A percentile compares a stretch with the other conserved stretches of the same genome.
Conservation (phyloP, 2,113 vertebrate species). For the Empidonax traillii region DNA sequence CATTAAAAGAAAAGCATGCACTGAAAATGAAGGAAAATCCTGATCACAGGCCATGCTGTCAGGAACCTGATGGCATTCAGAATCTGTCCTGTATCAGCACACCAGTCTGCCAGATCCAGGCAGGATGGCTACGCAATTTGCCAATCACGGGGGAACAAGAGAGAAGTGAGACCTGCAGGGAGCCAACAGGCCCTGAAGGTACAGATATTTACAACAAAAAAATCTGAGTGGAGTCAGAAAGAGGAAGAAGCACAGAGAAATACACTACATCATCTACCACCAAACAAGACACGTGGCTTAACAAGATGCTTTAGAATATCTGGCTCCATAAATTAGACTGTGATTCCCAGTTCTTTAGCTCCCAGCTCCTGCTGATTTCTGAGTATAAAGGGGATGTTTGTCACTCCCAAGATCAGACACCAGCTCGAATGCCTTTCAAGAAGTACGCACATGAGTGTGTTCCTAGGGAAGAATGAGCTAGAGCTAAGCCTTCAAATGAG, state of each 20-base stretch:
- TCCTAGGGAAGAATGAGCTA: constrained; percentile 55
- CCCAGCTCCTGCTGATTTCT: constrained; percentile 35
- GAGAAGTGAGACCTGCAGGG: constrained; percentile 28
- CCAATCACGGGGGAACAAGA: neutral
- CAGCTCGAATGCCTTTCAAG: constrained; percentile 42
- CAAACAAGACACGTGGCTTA: neutral
- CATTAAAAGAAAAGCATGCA: neutral
- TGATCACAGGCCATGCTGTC: neutral
- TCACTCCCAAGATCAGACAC: constrained; percentile 28
- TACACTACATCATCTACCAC: neutral
- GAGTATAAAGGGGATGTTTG: constrained; percentile 33
- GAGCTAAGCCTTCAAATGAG: constrained; percentile 51
- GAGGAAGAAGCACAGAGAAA: neutral
- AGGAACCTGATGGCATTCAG: neutral
- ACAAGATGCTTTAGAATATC: constrained; percentile 24
- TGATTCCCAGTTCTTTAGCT: constrained; percentile 11
- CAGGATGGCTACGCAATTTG: neutral
- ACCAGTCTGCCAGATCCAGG: neutral
- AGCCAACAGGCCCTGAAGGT: constrained; percentile 46
- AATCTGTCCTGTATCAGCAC: neutral
- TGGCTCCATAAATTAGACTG: constrained; percentile 27
- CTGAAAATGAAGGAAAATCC: constrained; percentile 2
- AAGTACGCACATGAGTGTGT: constrained; percentile 6
- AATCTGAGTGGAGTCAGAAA: constrained; percentile 29
- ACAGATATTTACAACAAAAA: constrained; percentile 36